phyloP scores from a whole-genome alignment of 2,888 invertebrate genomes.

The Sceliomorpha sp. region DNA sequence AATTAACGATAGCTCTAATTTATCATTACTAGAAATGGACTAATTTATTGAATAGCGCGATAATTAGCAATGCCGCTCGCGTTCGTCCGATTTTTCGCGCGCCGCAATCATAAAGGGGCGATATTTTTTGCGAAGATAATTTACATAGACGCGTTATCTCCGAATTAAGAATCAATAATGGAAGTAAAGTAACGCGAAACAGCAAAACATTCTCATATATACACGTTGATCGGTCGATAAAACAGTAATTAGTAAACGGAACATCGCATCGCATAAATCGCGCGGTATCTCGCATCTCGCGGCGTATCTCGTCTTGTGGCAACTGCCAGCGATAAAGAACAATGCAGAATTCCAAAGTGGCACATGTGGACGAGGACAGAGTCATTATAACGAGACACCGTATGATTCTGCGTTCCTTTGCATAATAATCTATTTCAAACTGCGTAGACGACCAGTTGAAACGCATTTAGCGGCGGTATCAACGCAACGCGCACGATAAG shows the following conservation, averaged over 20 bases:
- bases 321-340: constrained; percentile 26
- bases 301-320: constrained; percentile 1
- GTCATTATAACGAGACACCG: constrained; percentile 2
- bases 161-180: constrained; percentile 6
- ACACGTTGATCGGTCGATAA: constrained; percentile 18
- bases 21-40: constrained; percentile 1
- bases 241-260: constrained; percentile 10
- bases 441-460: constrained; percentile 5
- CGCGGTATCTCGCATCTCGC: constrained; percentile 4
- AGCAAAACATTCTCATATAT: constrained; percentile 8
- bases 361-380: constrained; percentile 7
- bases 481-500: constrained; percentile 1
- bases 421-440: constrained; percentile 13
- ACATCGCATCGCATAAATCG: constrained; percentile 5
- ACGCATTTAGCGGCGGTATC: constrained; percentile 8
- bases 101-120: neutral
- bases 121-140: neutral
- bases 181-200: neutral
- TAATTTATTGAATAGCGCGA: constrained; percentile 8
- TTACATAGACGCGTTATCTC: constrained; percentile 4
- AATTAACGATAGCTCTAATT: neutral
- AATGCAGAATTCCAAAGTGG: constrained; percentile 31
- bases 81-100: neutral
- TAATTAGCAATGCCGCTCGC: constrained; percentile 4
- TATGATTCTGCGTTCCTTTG: constrained; percentile 5